Base-by-base conservation (phyloP, 2,888 invertebrate genomes). In the Ganaspis brasiliensis region DNA sequence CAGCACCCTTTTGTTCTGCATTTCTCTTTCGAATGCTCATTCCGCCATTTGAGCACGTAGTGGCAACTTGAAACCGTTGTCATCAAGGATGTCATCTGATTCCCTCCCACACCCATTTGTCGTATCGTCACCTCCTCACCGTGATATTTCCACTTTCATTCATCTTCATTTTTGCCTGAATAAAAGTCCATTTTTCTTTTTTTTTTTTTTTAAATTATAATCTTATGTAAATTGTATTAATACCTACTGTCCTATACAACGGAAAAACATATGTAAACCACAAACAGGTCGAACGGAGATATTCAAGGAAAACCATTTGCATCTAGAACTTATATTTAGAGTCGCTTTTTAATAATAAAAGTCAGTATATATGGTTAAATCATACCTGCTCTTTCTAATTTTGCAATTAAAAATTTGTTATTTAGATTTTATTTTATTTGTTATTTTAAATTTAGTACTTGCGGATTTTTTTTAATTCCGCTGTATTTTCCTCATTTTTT, bases 21-120 rank as follows among this genome's bases (percentile, higher is more conserved):
- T 45, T 67, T 67, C 45, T 24, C 24, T 67, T 49, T 45, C 24
- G 45, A 67, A 67, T 67, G 45, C n/a, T 67, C 67, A 67, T 67
- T 67, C 67, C 67, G 67, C 45, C 24, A 67, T 67, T 67, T 67
- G 67, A 67, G 67, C 67, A 49, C 67, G 67, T 67, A 67, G 67
- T 67, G 16, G 45, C 67, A 67, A 49, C 67, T 26, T 40, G 67
- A 67, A 67, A 67, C 67, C 45, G 67, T 67, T 67, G 45, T 49
- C 67, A 67, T 67, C 24, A 67, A 67, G 26, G 45, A 24, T 49
- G 45, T 49, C 67, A 67, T 67, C 45, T 67, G 67, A 67, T 24
- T 49, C 45, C 67, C 67, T 49, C 45, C 67, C 67, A 45, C 67
- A 67, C 10, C 67, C 45, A 67, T 21, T 67, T 67, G 45, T 26